Evolutionary conservation across 2,888 invertebrate species (phyloP).

Genomic region (Desoria tigrina): DNA sequence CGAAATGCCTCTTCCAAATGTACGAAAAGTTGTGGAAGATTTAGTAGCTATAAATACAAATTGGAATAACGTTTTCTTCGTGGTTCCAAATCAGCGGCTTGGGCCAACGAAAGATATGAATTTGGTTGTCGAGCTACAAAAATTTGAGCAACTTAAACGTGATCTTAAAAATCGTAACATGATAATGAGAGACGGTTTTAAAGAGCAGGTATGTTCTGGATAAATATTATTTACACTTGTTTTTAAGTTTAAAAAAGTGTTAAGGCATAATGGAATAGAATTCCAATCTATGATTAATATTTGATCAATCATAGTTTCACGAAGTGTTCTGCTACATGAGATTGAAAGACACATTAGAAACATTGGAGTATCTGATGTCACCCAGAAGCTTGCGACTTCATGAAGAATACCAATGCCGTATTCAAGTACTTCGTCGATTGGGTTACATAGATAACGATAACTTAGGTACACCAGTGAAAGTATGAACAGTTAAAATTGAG

Average conservation of each 20-base stretch:
- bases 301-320: constrained; percentile 70
- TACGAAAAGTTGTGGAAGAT: constrained; percentile 16
- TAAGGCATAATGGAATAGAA: no score
- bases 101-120: constrained; percentile 26
- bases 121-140: constrained; percentile 22
- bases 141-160: constrained; percentile 19
- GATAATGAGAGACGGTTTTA: neutral
- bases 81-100: constrained; percentile 18
- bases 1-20: constrained; percentile 33
- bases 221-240: no score
- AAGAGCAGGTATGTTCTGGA: constrained; percentile 7
- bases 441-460: constrained; percentile 75
- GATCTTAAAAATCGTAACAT: constrained; percentile 14
- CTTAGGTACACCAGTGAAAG: constrained; percentile 62
- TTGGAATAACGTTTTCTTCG: neutral
- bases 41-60: constrained; percentile 7
- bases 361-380: constrained; percentile 75
- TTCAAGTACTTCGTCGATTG: constrained; percentile 72
- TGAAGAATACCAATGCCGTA: constrained; percentile 83
- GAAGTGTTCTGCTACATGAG: constrained; percentile 63
- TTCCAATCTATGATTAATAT: no score
- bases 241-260: no score
- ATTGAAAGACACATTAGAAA: constrained; percentile 64
- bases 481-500: constrained; percentile 2
- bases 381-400: constrained; percentile 81